Evolutionary conservation across 2,797 vertebrate genomes (phyloP).

Genomic region (Acanthiza pusilla): DNA sequence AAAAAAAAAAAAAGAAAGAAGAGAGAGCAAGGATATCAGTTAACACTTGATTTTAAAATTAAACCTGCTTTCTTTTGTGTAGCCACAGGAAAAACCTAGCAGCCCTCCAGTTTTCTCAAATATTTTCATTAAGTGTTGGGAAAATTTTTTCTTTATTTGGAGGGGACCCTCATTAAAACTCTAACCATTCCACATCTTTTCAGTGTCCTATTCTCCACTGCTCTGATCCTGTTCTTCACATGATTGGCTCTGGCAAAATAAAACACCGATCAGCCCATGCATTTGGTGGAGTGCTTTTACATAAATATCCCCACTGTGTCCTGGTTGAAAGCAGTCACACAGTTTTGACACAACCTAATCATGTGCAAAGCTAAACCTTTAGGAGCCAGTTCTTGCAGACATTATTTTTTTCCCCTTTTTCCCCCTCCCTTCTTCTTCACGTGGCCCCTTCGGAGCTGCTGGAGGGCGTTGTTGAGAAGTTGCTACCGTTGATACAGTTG

Average conservation of each 20-base stretch:
- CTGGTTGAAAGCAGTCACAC: background rate
- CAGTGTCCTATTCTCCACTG: background rate
- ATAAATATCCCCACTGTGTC: background rate
- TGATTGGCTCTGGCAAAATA: slow-evolving; percentile 17
- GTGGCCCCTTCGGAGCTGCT: slow-evolving; percentile 64
- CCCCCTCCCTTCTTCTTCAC: background rate
- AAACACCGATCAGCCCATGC: background rate
- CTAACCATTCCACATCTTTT: slow-evolving; percentile 42
- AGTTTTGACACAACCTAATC: slow-evolving; percentile 19
- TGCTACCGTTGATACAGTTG: slow-evolving; percentile 72
- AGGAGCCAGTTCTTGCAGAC: background rate
- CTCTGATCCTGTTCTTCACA: slow-evolving; percentile 13
- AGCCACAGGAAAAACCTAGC: slow-evolving; percentile 54
- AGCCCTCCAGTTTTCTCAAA: slow-evolving; percentile 57
- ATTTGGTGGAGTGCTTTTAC: background rate
- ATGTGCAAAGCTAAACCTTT: background rate
- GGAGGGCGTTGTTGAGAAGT: slow-evolving; percentile 68
- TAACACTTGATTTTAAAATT: slow-evolving; percentile 60
- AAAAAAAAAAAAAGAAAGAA: slow-evolving; percentile 21
- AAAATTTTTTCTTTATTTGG: slow-evolving; percentile 59
- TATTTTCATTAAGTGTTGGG: slow-evolving; percentile 34
- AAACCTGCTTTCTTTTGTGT: slow-evolving; percentile 39
- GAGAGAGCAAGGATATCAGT: slow-evolving; percentile 1
- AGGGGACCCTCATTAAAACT: slow-evolving; percentile 46
- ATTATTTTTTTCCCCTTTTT: background rate